Conservation (phyloP, 2,113 vertebrate genomes). For the Phyllopteryx taeniolatus region DNA sequence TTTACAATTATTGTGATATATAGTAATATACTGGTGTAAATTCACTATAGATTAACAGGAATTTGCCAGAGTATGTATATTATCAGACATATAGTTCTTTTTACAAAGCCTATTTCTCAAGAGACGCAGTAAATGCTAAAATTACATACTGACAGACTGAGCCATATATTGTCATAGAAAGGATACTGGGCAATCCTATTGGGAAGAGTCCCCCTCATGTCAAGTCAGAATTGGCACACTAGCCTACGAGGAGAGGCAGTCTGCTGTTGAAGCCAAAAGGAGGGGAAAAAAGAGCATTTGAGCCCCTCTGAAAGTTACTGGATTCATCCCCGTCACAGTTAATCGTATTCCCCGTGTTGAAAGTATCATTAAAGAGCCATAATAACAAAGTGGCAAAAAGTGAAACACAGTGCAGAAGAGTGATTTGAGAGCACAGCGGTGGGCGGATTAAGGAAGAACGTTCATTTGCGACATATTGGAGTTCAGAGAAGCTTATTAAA, state of each 20-base stretch:
- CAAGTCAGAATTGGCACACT: constrained; percentile 11
- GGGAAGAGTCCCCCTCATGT: constrained; percentile 11
- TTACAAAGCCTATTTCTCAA: background rate
- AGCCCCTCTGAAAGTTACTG: constrained; percentile 37
- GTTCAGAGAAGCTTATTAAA: background rate
- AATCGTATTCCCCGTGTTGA: constrained; percentile 37
- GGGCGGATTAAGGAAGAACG: constrained; percentile 13
- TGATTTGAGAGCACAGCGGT: constrained; percentile 24
- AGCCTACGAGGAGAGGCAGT: background rate
- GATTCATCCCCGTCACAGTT: constrained; percentile 36
- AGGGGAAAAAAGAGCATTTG: constrained; percentile 17
- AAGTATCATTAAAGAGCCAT: constrained; percentile 41
- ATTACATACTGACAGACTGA: constrained; percentile 11
- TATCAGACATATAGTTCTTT: background rate
- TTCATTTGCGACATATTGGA: constrained; percentile 1
- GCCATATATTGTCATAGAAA: background rate
- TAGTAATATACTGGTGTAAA: too few species aligned
- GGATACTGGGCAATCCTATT: constrained; percentile 14
- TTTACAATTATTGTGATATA: too few species aligned
- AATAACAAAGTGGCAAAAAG: constrained; percentile 38
- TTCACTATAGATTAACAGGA: too few species aligned
- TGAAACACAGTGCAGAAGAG: constrained; percentile 20
- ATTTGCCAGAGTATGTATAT: too few species aligned
- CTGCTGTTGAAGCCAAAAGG: constrained; percentile 11
- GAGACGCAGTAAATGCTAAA: background rate